Percentiles rank a stretch among this genome's conserved stretches.
Evolutionary conservation across 2,113 vertebrate genomes (phyloP).

Genomic region (Bufo bufo): DNA sequence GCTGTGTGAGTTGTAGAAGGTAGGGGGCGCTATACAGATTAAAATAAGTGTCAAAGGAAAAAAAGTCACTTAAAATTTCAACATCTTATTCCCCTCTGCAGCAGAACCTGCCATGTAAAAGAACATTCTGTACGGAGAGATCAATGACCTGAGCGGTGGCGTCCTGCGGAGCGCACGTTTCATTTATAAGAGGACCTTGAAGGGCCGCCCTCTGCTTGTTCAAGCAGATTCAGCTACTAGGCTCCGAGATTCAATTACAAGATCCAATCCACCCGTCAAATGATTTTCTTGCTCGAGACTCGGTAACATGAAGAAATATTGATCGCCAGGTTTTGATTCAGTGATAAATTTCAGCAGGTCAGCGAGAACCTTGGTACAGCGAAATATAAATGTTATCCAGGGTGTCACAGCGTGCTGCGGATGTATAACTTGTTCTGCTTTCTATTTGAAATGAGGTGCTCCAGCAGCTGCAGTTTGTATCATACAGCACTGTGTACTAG

Average conservation of each 20-base stretch:
- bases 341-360: slow-evolving; percentile 7
- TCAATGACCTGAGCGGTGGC: neutral
- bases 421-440: too few relatives aligned
- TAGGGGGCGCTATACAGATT: neutral
- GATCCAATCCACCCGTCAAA: slow-evolving; percentile 22
- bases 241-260: slow-evolving; percentile 24
- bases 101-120: neutral
- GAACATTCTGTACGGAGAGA: neutral
- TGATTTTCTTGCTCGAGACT: slow-evolving; percentile 34
- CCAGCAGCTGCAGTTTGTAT: too few relatives aligned
- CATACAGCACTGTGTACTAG: too few relatives aligned
- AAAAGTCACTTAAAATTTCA: neutral
- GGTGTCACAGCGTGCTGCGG: too few relatives aligned
- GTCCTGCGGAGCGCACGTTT: neutral
- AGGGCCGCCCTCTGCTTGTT: slow-evolving; percentile 3
- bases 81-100: neutral
- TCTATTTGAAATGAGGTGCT: too few relatives aligned
- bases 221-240: slow-evolving; percentile 23
- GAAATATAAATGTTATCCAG: slow-evolving; percentile 15
- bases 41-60: neutral
- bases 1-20: neutral
- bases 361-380: neutral
- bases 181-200: slow-evolving; percentile 5
- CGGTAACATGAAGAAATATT: slow-evolving; percentile 17
- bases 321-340: neutral